Conservation (phyloP, 1,140 invertebrate genomes). For the Megalopta genalis region DNA sequence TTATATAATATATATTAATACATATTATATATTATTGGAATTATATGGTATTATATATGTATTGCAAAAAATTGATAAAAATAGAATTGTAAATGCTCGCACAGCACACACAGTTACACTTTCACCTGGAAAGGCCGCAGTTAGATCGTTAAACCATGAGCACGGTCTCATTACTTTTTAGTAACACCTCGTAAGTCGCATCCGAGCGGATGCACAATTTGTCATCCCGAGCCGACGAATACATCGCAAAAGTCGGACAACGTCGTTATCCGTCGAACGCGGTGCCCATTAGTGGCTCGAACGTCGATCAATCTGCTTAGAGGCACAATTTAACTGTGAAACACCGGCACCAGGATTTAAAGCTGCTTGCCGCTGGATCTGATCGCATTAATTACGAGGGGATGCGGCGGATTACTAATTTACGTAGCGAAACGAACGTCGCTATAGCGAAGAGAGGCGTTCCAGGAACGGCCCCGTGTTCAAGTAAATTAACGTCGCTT, state of each 20-base stretch:
- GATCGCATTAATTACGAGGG: constrained; percentile 30
- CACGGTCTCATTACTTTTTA: too few species aligned
- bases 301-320: constrained; percentile 2
- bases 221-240: too few species aligned
- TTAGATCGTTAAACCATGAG: too few species aligned
- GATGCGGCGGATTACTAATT: constrained; percentile 25
- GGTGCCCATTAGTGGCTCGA: background rate
- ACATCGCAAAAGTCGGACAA: background rate
- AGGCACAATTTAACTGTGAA: constrained; percentile 9
- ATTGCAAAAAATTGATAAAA: too few species aligned
- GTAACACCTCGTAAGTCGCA: too few species aligned
- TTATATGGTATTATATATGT: too few species aligned
- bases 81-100: too few species aligned
- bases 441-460: background rate
- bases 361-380: constrained; percentile 3
- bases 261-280: background rate
- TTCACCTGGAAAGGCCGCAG: too few species aligned
- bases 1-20: too few species aligned
- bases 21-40: too few species aligned
- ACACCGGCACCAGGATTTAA: background rate
- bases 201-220: too few species aligned
- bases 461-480: background rate
- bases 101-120: too few species aligned
- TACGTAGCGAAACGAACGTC: background rate
- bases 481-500: background rate